phyloP scores from a whole-genome alignment of 1,140 invertebrate genomes.

The Drosophila bocki region DNA sequence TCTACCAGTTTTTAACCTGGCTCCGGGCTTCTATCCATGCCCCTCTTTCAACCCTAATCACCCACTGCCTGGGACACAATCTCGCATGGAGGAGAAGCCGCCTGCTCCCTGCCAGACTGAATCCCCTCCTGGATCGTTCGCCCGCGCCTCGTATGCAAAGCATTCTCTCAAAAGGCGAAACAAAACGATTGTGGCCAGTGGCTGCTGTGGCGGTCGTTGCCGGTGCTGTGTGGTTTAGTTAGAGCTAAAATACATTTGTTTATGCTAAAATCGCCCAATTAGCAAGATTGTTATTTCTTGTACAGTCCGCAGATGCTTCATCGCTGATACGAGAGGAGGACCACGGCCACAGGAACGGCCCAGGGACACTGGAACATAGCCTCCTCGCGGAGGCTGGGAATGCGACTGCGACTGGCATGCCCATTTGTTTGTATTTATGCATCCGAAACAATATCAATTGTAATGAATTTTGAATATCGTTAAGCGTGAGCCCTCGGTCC shows the following conservation, averaged over 20 bases:
- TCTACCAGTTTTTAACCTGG: constrained; percentile 1
- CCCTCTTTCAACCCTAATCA: constrained; percentile 14
- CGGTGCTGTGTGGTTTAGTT: constrained; percentile 64
- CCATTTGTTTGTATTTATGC: constrained; percentile 84
- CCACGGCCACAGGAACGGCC: background rate
- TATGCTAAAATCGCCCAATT: constrained; percentile 85
- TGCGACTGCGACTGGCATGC: constrained; percentile 57
- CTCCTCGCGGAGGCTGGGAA: constrained; percentile 21
- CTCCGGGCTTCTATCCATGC: background rate
- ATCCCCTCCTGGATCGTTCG: constrained; percentile 2
- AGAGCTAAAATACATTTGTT: constrained; percentile 85
- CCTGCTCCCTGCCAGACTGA: constrained; percentile 9
- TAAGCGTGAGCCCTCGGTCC: constrained; percentile 63
- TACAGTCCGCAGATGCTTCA: constrained; percentile 76
- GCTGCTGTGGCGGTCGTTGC: constrained; percentile 1
- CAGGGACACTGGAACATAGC: constrained; percentile 11
- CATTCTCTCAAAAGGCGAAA: constrained; percentile 49
- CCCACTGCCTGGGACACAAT: constrained; percentile 34
- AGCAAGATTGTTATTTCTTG: constrained; percentile 85
- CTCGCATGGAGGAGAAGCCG: constrained; percentile 15
- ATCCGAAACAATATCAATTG: constrained; percentile 85
- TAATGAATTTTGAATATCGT: constrained; percentile 85
- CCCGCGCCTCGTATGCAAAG: constrained; percentile 65
- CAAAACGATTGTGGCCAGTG: constrained; percentile 60
- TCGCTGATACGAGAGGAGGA: constrained; percentile 56